Evolutionary conservation across 2,888 invertebrate species (phyloP), one percentile per base, ranked within the genome.

Genomic region (Diadegma fenestrale): DNA sequence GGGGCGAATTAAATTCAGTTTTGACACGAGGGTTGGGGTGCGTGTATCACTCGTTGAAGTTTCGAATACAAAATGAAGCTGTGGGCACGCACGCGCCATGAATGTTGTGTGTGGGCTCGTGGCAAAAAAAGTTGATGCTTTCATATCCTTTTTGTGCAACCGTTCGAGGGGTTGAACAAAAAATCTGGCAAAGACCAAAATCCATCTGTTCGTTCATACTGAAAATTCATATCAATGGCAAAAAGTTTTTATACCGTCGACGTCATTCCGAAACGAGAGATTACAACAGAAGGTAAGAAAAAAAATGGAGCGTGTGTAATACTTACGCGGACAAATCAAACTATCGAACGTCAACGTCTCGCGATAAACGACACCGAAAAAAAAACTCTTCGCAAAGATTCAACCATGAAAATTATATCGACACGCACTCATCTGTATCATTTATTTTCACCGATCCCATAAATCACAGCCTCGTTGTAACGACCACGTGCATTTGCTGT

Each of bases 171-270:
- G 33, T 51, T 14, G 26, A 26, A 26, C 58, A 58, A 58, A 58
- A 58, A 58, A 58, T 58, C 48, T 12, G 26, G 58, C 54, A 80
- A 58, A 68, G 51, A 76, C 37, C 71, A 72, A 77, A 51, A 54
- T 33, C 51, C 72, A 82, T 76, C 76, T 77, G 82, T 77, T 54
- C 66, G 54, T 72, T 41, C 22, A 22, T 17, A 14, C 30, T 45
- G 63, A 75, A 51, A 22, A 64, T 58, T 58, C 58, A 58, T 58
- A 58, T 58, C 58, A 26, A 58, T 58, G 14, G 14, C 58, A 58
- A 58, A 58, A 58, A 58, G 26, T 26, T 2, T 58, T 58, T 58
- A 14, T 22, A 26, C 26, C 6, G 6, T 14, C 26, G 14, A 14
- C 58, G 58, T 54, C 54, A 54, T 19, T 54, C 12, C 54, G 54